Conservation (phyloP, 2,113 vertebrate genomes). For the Fulica atra region DNA sequence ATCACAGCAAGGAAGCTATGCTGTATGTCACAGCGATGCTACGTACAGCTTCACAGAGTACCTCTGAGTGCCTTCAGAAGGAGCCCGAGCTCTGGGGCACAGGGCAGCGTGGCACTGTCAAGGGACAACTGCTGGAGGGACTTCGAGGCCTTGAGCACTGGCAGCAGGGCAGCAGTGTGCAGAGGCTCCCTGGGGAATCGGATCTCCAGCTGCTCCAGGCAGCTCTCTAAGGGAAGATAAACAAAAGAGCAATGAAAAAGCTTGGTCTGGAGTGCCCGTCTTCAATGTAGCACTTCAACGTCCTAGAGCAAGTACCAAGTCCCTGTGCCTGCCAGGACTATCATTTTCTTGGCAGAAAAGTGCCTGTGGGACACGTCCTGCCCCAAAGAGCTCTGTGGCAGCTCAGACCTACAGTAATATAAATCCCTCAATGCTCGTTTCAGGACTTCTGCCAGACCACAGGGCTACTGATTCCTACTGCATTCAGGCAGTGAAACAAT, state of each 20-base stretch:
- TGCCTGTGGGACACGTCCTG: accelerated
- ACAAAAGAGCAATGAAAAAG: neutral
- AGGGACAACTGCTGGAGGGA: conserved; percentile 80
- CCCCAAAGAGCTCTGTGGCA: neutral
- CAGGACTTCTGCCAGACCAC: neutral
- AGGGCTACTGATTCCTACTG: neutral
- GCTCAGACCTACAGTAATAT: neutral
- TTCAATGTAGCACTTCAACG: neutral
- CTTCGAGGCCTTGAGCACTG: conserved; percentile 76
- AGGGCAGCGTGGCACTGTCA: conserved; percentile 76
- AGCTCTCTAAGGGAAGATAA: conserved; percentile 71
- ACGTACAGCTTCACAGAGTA: conserved; percentile 19
- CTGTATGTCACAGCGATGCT: neutral
- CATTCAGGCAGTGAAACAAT: neutral
- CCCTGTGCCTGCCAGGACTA: accelerated
- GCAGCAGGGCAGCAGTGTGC: conserved; percentile 65
- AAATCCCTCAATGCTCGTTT: neutral
- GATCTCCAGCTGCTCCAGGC: conserved; percentile 81
- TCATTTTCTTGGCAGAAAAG: neutral
- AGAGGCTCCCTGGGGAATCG: conserved; percentile 79
- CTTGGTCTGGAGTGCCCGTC: neutral
- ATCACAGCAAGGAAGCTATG: neutral
- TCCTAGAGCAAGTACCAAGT: neutral
- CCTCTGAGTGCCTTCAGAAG: conserved; percentile 78
- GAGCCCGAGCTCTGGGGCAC: conserved; percentile 66